phyloP scores from a whole-genome alignment of 2,888 invertebrate species.

The Callinectes sapidus region DNA sequence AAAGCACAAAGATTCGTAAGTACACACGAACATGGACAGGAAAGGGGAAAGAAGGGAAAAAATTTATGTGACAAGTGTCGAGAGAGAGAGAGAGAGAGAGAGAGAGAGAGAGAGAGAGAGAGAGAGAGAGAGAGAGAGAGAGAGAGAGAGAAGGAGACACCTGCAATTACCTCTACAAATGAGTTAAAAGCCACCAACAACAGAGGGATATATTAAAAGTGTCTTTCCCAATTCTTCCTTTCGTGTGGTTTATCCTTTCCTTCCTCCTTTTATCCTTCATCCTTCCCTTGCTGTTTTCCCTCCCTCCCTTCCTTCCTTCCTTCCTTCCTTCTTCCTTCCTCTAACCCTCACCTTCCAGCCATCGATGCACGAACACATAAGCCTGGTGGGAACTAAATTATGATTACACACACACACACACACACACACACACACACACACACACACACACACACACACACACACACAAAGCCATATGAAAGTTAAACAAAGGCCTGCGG shows the following conservation, averaged over 20 bases:
- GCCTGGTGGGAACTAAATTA: too few species aligned
- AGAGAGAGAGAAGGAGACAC: constrained; percentile 12
- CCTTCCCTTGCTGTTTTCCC: background rate
- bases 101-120: constrained; percentile 28
- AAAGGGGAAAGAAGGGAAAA: background rate
- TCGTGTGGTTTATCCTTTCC: background rate
- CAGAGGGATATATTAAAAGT: background rate
- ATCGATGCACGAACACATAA: too few species aligned
- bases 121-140: constrained; percentile 1
- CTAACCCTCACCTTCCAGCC: background rate
- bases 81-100: constrained; percentile 29
- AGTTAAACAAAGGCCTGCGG: too few species aligned
- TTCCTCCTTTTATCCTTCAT: background rate
- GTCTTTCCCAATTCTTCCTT: too few species aligned
- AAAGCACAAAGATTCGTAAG: background rate
- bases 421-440: too few species aligned
- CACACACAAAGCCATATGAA: too few species aligned
- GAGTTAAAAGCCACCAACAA: background rate
- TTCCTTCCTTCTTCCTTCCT: background rate
- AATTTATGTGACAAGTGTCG: background rate
- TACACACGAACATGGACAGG: background rate
- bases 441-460: too few species aligned
- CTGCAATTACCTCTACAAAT: background rate
- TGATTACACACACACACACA: too few species aligned
- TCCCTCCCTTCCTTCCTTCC: background rate